phyloP scores from a whole-genome alignment of 2,797 vertebrate genomes.

The Clamator glandarius region DNA sequence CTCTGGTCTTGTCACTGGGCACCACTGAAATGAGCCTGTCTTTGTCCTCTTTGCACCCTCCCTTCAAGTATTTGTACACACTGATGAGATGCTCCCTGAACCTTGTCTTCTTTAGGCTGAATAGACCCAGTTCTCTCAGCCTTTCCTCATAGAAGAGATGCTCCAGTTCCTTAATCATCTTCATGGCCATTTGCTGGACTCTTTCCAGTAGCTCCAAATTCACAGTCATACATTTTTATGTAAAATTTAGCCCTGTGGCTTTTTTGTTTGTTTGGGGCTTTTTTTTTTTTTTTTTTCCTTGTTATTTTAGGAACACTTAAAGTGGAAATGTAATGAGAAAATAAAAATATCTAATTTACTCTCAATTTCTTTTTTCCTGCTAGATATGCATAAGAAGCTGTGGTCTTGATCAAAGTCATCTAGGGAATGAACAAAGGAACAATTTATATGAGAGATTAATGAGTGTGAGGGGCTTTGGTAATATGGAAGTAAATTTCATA shows the following conservation, averaged over 20 bases:
- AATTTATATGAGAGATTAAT: conserved; percentile 59
- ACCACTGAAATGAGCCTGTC: neutral
- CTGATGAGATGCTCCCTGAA: neutral
- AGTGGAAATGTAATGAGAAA: conserved; percentile 44
- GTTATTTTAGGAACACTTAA: conserved; percentile 43
- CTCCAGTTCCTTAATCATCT: neutral
- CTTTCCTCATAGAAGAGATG: neutral
- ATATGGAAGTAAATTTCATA: conserved; percentile 22
- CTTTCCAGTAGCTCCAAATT: neutral
- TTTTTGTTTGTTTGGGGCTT: neutral
- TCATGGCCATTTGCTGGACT: neutral
- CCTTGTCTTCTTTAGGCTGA: neutral
- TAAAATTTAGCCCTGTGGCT: neutral
- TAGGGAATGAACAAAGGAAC: conserved; percentile 49
- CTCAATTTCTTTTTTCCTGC: conserved; percentile 28
- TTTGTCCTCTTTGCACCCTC: neutral
- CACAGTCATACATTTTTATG: neutral
- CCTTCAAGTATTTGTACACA: neutral
- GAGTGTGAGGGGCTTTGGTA: conserved; percentile 20
- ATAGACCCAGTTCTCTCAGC: neutral
- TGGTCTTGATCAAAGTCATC: conserved; percentile 49
- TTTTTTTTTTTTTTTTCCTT: neutral
- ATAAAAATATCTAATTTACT: conserved; percentile 34
- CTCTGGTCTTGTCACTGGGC: neutral
- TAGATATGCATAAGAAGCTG: conserved; percentile 48